These are phyloP conservation scores for Eleutherodactylus coqui DNA, from an alignment of 2,797 vertebrate species.

Conservation along the genomic window DNA sequence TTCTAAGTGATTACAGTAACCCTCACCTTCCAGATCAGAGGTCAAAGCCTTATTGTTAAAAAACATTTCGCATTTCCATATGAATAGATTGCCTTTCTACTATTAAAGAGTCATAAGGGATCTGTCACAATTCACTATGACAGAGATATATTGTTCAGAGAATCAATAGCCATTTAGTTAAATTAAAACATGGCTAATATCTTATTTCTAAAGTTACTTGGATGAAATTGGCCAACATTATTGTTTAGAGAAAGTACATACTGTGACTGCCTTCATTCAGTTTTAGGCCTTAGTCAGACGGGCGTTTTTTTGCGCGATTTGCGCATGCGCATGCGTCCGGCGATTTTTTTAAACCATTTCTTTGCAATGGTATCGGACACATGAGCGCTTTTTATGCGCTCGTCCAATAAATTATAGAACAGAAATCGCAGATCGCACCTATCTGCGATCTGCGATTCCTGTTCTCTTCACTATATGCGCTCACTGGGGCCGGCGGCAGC, in stretches of 20 bases:
- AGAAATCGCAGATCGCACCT: no score
- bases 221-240: slow-evolving; percentile 49
- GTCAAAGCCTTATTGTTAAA: slow-evolving; percentile 47
- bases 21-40: slow-evolving; percentile 49
- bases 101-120: slow-evolving; percentile 60
- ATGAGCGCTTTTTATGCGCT: no score
- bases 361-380: no score
- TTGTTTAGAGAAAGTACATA: slow-evolving; percentile 43
- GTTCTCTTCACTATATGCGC: no score
- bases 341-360: no score
- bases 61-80: slow-evolving; percentile 53
- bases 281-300: no score
- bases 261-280: not conserved
- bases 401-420: no score
- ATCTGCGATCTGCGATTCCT: no score
- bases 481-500: no score
- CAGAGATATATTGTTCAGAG: slow-evolving; percentile 58
- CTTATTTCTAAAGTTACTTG: slow-evolving; percentile 58
- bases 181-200: slow-evolving; percentile 60
- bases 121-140: slow-evolving; percentile 52
- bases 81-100: slow-evolving; percentile 55
- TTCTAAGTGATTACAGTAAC: slow-evolving; percentile 54
- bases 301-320: no score
- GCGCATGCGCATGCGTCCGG: no score
- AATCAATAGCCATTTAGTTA: slow-evolving; percentile 62